These are phyloP conservation scores for Drosophila borealis DNA, from an alignment of 2,888 invertebrate genomes.

Conservation along the genomic window DNA sequence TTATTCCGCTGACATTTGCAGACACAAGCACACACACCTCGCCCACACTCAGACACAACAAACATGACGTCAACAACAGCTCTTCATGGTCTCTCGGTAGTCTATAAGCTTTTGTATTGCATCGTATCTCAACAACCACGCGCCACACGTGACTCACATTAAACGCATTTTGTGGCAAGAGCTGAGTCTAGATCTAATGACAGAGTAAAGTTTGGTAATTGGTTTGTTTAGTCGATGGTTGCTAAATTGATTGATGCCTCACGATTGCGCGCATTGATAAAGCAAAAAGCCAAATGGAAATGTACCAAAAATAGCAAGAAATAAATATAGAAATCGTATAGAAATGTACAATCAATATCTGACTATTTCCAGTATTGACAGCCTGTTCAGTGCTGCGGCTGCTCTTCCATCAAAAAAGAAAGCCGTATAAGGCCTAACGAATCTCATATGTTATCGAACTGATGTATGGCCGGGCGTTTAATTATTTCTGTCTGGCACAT, in stretches of 20 bases:
- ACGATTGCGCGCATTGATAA: constrained; percentile 24
- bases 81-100: constrained; percentile 6
- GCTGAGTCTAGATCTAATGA: constrained; percentile 3
- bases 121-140: background rate
- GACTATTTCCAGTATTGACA: constrained; percentile 8
- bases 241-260: constrained; percentile 40
- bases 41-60: background rate
- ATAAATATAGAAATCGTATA: constrained; percentile 23
- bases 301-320: constrained; percentile 31
- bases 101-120: constrained; percentile 28
- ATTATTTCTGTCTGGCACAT: constrained; percentile 28
- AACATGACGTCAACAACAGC: constrained; percentile 44
- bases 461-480: constrained; percentile 33
- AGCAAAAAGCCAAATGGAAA: constrained; percentile 10
- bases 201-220: background rate
- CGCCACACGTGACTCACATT: constrained; percentile 62
- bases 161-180: constrained; percentile 22
- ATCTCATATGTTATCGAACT: constrained; percentile 34
- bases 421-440: constrained; percentile 7
- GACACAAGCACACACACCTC: constrained; percentile 3
- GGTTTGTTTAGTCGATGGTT: constrained; percentile 68
- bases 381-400: constrained; percentile 9
- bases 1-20: constrained; percentile 59
- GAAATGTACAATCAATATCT: constrained; percentile 18
- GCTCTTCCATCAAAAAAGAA: constrained; percentile 14